A percentile compares a stretch with the other conserved stretches of the same genome.
These are phyloP conservation scores for Xestoiulus laeticollis DNA, from an alignment of 2,888 invertebrate species.

Conservation along the genomic window DNA sequence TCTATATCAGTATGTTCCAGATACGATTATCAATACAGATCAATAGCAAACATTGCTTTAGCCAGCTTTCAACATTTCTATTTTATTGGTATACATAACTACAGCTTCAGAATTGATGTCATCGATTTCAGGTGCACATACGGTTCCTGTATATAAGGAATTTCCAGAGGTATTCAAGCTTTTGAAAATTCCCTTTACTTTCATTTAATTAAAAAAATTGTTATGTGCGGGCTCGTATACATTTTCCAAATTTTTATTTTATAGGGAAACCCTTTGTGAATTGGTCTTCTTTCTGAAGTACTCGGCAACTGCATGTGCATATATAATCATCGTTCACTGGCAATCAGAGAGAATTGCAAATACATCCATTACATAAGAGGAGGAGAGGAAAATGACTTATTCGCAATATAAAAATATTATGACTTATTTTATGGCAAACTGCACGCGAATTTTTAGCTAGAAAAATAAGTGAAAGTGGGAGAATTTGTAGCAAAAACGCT, in stretches of 20 bases:
- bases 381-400: conserved; percentile 35
- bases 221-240: too few species aligned
- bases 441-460: neutral
- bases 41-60: too few species aligned
- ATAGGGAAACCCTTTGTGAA: neutral
- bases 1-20: too few species aligned
- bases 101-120: too few species aligned
- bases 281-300: neutral
- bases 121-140: too few species aligned
- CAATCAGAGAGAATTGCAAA: neutral
- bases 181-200: too few species aligned
- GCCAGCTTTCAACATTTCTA: too few species aligned
- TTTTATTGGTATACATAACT: too few species aligned
- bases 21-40: too few species aligned
- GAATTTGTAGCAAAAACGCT: neutral
- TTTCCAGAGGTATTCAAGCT: too few species aligned
- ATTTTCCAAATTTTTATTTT: neutral
- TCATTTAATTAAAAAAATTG: too few species aligned
- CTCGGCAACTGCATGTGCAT: neutral
- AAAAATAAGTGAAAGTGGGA: neutral
- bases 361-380: neutral
- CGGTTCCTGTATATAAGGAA: too few species aligned
- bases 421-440: neutral
- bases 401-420: conserved; percentile 32
- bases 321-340: neutral